phyloP scores from a whole-genome alignment of 2,797 vertebrate species.

The Silurus aristotelis region DNA sequence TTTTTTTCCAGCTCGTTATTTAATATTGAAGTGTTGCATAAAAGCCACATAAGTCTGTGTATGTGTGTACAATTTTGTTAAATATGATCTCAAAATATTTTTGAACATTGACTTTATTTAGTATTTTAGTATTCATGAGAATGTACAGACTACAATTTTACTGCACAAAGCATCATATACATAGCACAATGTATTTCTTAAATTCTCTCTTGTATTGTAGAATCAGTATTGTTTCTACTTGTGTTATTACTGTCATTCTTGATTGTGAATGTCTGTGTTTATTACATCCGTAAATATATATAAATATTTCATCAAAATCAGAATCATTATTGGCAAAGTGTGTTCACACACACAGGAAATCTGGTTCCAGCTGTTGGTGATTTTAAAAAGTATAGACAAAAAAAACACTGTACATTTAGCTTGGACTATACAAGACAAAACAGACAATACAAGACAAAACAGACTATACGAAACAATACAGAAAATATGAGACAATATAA shows the following conservation, averaged over 20 bases:
- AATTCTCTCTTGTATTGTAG: neutral
- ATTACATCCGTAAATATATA: neutral
- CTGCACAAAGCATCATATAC: neutral
- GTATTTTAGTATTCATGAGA: neutral
- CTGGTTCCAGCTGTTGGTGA: no score
- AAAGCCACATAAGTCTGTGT: neutral
- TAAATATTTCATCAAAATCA: neutral
- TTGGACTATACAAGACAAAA: no score
- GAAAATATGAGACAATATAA: no score
- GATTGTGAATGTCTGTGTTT: neutral
- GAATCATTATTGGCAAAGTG: no score
- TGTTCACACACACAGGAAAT: no score
- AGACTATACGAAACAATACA: no score
- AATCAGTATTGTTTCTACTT: neutral
- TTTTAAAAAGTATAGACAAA: no score
- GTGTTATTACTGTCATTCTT: neutral
- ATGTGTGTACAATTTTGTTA: neutral
- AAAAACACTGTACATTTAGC: no score
- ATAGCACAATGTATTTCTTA: neutral
- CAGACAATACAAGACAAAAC: no score
- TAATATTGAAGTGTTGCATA: neutral
- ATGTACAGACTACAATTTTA: neutral
- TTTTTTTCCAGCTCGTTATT: neutral
- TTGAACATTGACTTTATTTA: neutral
- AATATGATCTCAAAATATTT: neutral